Evolutionary conservation across 2,797 vertebrate species (phyloP), one percentile per base, ranked within the genome.

Genomic region (Melanotaenia parkinsoni): DNA sequence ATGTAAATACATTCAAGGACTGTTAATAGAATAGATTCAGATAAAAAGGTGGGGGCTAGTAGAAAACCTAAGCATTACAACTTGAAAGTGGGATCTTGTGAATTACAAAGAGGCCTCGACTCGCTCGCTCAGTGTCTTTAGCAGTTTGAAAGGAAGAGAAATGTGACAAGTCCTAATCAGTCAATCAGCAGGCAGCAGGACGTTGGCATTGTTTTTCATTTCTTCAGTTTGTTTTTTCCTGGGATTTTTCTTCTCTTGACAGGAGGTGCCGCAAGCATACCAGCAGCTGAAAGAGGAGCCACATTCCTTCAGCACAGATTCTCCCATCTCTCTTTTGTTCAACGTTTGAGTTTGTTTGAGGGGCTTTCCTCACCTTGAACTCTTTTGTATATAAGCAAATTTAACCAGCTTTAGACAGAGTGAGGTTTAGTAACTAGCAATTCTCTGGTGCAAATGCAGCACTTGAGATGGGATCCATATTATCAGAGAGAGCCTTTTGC

Each of bases 141-240:
- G 80, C 63, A 3, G n/a, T 58, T 72, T 77, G 74, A 87, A 81
- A 74, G 84, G 76, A 73, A 79, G 76, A 85, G 64, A 83, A 88
- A 87, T 67, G 74, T 53, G 70, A 86, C 86, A 90, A 78, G 77
- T 86, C 73, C 68, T 54, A 86, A 90, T 93, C 89, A 90, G 91
- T 93, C 91, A 90, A 77, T 90, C 89, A 71, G 66, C 88, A 68
- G 85, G 82, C 81, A 70, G 83, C 81, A 86, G 88, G 86, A 90
- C 87, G 87, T 54, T 76, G 75, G 77, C 80, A 70, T 91, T 93
- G 90, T 93, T 94, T 92, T 92, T 87, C 88, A 91, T 93, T 92
- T 91, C 85, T 89, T 83, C 83, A 85, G 76, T 89, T 91, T 91
- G 88, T 92, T 91, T 93, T 91, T 94, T 92, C 92, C 85, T 88